phyloP scores from a whole-genome alignment of 2,797 vertebrate genomes.

The Malurus leucopterus region DNA sequence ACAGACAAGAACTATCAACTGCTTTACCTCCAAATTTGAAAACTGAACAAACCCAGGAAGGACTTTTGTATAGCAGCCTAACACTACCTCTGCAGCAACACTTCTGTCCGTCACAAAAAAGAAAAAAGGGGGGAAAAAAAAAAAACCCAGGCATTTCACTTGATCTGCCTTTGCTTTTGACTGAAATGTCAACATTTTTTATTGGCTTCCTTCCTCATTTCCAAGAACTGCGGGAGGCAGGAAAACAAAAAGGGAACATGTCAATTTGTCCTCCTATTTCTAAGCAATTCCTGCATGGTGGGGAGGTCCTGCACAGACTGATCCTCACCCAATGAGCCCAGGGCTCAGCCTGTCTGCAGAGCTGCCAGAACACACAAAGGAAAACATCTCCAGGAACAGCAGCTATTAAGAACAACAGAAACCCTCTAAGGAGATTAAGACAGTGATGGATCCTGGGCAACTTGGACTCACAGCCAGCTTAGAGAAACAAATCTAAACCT shows the following conservation, averaged over 20 bases:
- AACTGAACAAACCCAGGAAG: neutral
- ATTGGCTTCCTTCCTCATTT: neutral
- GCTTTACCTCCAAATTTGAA: neutral
- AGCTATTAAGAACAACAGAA: neutral
- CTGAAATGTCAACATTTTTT: neutral
- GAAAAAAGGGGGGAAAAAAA: neutral
- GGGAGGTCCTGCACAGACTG: neutral
- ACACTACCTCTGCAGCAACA: neutral
- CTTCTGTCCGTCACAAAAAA: neutral
- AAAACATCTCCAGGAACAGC: neutral
- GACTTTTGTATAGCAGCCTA: neutral
- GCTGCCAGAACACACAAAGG: neutral
- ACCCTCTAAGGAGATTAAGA: neutral
- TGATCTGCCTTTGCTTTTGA: neutral
- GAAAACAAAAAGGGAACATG: neutral
- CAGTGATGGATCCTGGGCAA: neutral
- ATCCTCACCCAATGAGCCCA: neutral
- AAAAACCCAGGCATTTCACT: neutral
- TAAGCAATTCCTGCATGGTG: rapidly evolving
- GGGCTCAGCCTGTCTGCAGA: neutral
- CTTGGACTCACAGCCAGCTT: neutral
- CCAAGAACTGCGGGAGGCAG: neutral
- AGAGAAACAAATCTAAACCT: neutral
- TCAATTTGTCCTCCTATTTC: neutral
- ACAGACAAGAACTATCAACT: neutral